Conservation (phyloP, 2,888 invertebrate species). For the Callyntrura guangdongensis region DNA sequence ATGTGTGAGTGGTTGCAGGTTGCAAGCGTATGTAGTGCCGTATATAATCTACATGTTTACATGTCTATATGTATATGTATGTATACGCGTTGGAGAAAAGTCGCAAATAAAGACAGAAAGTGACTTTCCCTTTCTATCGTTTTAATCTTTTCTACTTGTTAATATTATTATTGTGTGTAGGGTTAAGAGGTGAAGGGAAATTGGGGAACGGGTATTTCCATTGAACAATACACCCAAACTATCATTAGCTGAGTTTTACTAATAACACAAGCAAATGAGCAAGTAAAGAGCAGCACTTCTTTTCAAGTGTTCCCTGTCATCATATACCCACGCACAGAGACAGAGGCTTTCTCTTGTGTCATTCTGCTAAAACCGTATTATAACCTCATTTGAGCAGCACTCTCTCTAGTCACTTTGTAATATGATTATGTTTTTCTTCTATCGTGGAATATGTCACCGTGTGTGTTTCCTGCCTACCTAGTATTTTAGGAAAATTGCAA, state of each 20-base stretch:
- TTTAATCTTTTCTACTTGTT: neutral
- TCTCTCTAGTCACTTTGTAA: constrained; percentile 4
- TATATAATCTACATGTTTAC: too few relatives aligned
- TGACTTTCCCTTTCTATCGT: neutral
- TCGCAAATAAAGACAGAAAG: neutral
- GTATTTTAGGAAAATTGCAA: neutral
- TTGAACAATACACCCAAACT: neutral
- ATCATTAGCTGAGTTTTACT: constrained; percentile 45
- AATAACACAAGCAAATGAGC: constrained; percentile 50
- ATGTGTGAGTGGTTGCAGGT: too few relatives aligned
- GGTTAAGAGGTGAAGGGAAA: neutral
- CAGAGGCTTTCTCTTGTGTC: neutral
- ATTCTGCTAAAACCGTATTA: constrained; percentile 14
- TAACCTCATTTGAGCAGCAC: constrained; percentile 7
- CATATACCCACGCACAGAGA: neutral
- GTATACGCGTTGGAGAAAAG: neutral
- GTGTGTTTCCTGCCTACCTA: too few relatives aligned
- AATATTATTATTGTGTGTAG: neutral
- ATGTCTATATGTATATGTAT: neutral
- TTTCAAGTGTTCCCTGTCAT: constrained; percentile 32
- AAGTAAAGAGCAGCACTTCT: constrained; percentile 44
- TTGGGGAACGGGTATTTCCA: too few relatives aligned
- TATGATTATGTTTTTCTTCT: constrained; percentile 5
- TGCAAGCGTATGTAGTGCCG: too few relatives aligned
- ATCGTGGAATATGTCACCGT: neutral